Evolutionary conservation across 2,797 vertebrate genomes (phyloP).

Genomic region (Urophycis tenuis): DNA sequence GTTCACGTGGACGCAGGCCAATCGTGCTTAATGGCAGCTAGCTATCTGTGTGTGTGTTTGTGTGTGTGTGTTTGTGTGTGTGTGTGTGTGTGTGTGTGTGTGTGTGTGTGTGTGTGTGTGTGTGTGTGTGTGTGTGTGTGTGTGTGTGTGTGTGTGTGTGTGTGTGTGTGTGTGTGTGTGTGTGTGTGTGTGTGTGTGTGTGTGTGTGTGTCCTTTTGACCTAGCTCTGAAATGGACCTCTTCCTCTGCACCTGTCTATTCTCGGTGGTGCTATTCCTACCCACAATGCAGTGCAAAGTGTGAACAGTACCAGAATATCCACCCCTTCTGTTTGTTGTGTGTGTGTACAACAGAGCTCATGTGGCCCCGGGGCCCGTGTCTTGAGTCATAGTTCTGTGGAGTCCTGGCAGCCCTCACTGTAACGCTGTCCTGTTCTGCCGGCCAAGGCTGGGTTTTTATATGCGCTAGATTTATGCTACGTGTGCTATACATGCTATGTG

Average conservation of each 20-base stretch:
- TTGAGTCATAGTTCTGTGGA: too few species aligned
- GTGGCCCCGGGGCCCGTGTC: not conserved
- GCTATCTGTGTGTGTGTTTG: too few species aligned
- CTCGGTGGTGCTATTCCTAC: conserved; percentile 47
- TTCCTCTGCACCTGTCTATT: conserved; percentile 62
- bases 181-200: not conserved
- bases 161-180: not conserved
- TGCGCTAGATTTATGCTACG: too few species aligned
- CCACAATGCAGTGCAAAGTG: conserved; percentile 42
- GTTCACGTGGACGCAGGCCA: too few species aligned
- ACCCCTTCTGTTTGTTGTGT: conserved; percentile 8
- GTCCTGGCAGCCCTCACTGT: too few species aligned
- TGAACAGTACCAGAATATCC: conserved; percentile 49
- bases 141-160: conserved; percentile 17
- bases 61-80: not conserved
- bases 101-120: too few species aligned
- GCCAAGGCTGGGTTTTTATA: too few species aligned
- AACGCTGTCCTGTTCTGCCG: too few species aligned
- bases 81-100: not conserved
- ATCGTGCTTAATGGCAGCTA: too few species aligned
- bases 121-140: not conserved
- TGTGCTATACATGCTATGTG: too few species aligned
- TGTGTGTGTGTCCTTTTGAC: conserved; percentile 34
- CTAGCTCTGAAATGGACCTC: conserved; percentile 32
- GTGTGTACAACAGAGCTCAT: not conserved